Evolutionary conservation across 2,797 vertebrate genomes (phyloP), one percentile per base, ranked within the genome.

Genomic region (Salmo trutta): DNA sequence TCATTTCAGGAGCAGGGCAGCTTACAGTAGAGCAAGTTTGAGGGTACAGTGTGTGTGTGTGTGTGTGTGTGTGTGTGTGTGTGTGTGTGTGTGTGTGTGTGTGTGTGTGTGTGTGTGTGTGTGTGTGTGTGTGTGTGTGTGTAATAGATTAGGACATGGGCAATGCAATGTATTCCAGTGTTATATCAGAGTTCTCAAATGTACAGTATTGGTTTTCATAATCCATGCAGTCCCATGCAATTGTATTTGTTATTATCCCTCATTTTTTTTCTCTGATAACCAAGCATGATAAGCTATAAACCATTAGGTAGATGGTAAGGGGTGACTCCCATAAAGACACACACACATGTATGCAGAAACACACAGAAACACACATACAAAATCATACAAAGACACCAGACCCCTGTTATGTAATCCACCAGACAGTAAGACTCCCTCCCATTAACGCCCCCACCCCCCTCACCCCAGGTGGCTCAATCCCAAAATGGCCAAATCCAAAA

Each of bases 361-460:
- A 41, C 1, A 10, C 36, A 47, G 10, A 47, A 12, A 47, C 41
- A 47, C 41, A 47, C 41, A 12, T 47, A 3, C 41, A 47, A 47
- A 47, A 10, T 3, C 41, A 77, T 87, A 91, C 86, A 87, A 86
- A 91, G 84, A 89, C 89, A 91, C 89, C 90, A 93, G 91, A 92
- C 90, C 90, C 84, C 81, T 90, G 89, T 95, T 94, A 95, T 90
- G 93, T 93, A 95, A 95, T 92, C 90, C 81, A 88, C 82, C 90
- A 88, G 85, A 68, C 82, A 88, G 81, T 81, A 87, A 82, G 83
- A 88, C 84, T 86, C 69, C 69, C 41, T 47, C 41, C 41, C 41
- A 47, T 47, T 47, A 47, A 85, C 81, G 81, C 17, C 88, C 85
- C 87, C 36, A 21, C 86, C 82, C 82, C 86, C 10, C 41, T 12